Conservation (phyloP, 2,113 vertebrate species). For the Oreochromis spilurus region DNA sequence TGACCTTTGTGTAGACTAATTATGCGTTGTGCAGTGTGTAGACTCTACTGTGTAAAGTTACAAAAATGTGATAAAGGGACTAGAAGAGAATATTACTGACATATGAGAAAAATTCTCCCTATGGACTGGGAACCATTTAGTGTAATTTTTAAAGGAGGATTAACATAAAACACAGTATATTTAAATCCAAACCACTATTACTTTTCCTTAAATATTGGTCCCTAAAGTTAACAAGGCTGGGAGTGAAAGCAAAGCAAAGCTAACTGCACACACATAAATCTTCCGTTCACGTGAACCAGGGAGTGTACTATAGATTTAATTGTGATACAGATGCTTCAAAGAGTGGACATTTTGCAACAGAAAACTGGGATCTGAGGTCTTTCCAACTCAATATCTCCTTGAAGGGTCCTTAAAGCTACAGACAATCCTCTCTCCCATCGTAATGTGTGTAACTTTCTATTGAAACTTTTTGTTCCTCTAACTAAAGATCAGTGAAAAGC, state of each 20-base stretch:
- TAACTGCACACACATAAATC: background rate
- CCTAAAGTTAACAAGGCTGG: background rate
- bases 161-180: background rate
- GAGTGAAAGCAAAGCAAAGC: background rate
- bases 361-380: background rate
- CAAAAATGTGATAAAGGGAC: background rate
- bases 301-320: background rate
- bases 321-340: background rate
- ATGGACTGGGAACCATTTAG: background rate
- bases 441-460: too few species aligned
- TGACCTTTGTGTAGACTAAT: conserved; percentile 2
- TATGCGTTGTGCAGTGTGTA: background rate
- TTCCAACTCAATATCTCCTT: background rate
- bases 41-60: background rate
- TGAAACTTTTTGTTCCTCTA: too few species aligned
- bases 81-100: background rate
- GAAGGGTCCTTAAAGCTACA: background rate
- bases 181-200: background rate
- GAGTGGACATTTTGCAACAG: background rate
- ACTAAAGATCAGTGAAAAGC: too few species aligned
- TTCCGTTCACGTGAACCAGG: background rate
- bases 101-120: background rate
- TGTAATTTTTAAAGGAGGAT: background rate
- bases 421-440: background rate
- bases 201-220: background rate